These are phyloP conservation scores for Ceratotherium simum DNA, from an alignment of 2,113 vertebrate species.

Conservation along the genomic window DNA sequence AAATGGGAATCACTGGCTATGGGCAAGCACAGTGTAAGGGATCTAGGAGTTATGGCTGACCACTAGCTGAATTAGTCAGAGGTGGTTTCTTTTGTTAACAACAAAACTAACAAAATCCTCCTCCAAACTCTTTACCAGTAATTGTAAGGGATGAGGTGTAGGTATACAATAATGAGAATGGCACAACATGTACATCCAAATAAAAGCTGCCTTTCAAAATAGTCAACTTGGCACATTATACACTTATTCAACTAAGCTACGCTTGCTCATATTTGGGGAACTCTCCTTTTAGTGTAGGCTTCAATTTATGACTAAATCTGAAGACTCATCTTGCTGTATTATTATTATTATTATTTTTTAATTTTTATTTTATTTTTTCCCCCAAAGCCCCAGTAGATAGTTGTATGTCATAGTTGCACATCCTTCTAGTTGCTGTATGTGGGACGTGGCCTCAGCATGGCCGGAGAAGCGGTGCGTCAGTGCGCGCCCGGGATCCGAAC, in stretches of 20 bases:
- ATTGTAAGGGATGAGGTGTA: not conserved
- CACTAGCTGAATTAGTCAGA: not conserved
- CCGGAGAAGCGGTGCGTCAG: too few species aligned
- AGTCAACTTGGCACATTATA: not conserved
- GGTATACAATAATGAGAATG: not conserved
- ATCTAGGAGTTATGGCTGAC: not conserved
- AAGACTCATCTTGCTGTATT: not conserved
- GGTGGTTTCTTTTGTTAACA: not conserved
- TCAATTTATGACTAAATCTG: not conserved
- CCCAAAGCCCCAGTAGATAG: too few species aligned
- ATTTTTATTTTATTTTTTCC: too few species aligned
- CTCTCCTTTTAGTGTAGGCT: not conserved
- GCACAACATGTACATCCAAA: not conserved
- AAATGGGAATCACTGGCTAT: not conserved
- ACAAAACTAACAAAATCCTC: not conserved
- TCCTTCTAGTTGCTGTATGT: too few species aligned
- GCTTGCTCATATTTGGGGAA: not conserved
- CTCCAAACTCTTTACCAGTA: not conserved
- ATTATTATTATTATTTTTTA: too few species aligned
- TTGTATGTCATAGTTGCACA: too few species aligned
- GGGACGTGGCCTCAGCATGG: too few species aligned
- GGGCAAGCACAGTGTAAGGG: too few species aligned
- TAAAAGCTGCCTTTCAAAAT: not conserved
- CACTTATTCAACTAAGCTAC: not conserved
- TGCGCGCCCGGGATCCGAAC: too few species aligned